These are phyloP conservation scores for Auanema sp. DNA, from an alignment of 2,888 invertebrate genomes.

Conservation along the genomic window DNA sequence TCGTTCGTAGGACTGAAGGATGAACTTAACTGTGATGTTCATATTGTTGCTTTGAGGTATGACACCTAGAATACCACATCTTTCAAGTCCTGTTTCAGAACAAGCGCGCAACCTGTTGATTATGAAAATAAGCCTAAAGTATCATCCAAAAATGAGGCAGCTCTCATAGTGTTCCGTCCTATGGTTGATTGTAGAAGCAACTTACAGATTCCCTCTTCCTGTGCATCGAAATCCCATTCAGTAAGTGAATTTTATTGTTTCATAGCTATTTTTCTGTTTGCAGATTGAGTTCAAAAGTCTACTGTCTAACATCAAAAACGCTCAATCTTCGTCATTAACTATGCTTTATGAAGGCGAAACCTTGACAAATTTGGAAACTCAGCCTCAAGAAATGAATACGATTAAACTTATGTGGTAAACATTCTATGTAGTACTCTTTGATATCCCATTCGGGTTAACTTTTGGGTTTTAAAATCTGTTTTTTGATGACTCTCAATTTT, in stretches of 20 bases:
- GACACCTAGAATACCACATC: too few species aligned
- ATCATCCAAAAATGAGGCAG: slow-evolving; percentile 32
- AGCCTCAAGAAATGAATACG: slow-evolving; percentile 31
- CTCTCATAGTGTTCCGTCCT: slow-evolving; percentile 50
- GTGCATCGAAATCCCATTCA: background rate
- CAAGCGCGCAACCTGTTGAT: slow-evolving; percentile 22
- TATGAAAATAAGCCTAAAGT: slow-evolving; percentile 22
- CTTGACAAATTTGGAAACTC: slow-evolving; percentile 8
- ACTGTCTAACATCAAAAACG: slow-evolving; percentile 16
- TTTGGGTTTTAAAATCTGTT: slow-evolving; percentile 1
- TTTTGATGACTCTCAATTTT: background rate
- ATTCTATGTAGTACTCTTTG: background rate
- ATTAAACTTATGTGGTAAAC: slow-evolving; percentile 22
- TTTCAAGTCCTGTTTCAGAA: slow-evolving; percentile 22
- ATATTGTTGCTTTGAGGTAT: slow-evolving; percentile 7
- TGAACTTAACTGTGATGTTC: slow-evolving; percentile 16
- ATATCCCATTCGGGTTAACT: background rate
- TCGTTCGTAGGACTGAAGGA: background rate
- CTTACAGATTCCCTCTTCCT: slow-evolving; percentile 1
- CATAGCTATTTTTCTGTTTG: background rate
- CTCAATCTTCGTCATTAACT: slow-evolving; percentile 24
- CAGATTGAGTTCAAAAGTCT: slow-evolving; percentile 9
- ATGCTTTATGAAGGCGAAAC: slow-evolving; percentile 25
- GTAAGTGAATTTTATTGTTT: background rate
- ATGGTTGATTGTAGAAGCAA: slow-evolving; percentile 52